These are phyloP conservation scores for Clitarchus hookeri DNA, from an alignment of 2,888 invertebrate species.

Conservation along the genomic window DNA sequence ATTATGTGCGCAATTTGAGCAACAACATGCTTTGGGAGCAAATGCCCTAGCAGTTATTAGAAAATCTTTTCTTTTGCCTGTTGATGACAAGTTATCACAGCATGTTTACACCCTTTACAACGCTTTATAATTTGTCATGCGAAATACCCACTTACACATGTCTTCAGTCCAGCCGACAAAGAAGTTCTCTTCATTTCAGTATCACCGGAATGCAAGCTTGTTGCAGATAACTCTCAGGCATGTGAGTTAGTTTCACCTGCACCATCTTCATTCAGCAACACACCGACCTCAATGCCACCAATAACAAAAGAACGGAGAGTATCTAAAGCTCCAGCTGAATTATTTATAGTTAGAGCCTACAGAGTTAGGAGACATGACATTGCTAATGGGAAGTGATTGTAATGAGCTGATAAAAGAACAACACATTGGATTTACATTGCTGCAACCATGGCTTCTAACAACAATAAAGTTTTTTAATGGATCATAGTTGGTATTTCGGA, in stretches of 20 bases:
- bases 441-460: too few relatives aligned
- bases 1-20: not conserved
- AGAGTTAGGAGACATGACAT: not conserved
- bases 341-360: not conserved
- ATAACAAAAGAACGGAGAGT: not conserved
- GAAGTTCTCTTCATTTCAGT: not conserved
- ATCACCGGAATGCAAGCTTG: too few relatives aligned
- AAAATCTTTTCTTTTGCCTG: not conserved
- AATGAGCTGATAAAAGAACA: not conserved
- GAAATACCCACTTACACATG: too few relatives aligned
- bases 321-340: too few relatives aligned
- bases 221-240: not conserved
- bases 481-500: too few relatives aligned
- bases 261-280: not conserved
- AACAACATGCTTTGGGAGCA: not conserved
- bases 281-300: not conserved
- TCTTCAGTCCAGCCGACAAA: not conserved
- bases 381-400: not conserved
- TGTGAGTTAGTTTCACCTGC: not conserved
- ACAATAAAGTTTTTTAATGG: too few relatives aligned
- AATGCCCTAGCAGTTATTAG: too few relatives aligned
- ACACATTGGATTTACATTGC: too few relatives aligned
- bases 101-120: not conserved
- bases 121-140: not conserved
- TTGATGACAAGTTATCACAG: not conserved